These are phyloP conservation scores for Dendronephthya gigantea DNA, from an alignment of 64 coral and sea anemone species.

Conservation along the genomic window DNA sequence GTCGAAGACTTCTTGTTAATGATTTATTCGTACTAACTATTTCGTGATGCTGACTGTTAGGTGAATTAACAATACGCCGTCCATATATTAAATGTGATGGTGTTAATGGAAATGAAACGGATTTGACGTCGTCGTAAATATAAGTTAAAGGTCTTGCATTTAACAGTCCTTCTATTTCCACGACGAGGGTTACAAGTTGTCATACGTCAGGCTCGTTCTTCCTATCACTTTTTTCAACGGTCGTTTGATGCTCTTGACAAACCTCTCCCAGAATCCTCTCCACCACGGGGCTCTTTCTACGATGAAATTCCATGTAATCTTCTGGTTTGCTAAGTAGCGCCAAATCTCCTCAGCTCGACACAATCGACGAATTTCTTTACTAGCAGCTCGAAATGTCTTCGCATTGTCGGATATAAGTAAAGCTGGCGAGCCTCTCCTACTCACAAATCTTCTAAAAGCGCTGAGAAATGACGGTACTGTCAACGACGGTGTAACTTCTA, in stretches of 20 bases:
- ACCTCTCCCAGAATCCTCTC: neutral
- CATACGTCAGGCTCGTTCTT: neutral
- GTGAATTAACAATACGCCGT: neutral
- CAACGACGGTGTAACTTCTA: no score
- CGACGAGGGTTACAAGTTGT: neutral
- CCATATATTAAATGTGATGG: neutral
- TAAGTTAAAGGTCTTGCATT: neutral
- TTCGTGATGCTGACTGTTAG: conserved; percentile 12
- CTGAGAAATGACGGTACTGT: no score
- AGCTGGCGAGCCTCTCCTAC: no score
- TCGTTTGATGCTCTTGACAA: neutral
- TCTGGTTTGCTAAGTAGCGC: no score
- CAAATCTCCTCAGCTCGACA: no score
- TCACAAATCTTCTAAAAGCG: no score
- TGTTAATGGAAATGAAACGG: neutral
- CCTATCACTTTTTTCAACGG: neutral
- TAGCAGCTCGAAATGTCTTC: no score
- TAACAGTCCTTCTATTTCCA: neutral
- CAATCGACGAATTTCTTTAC: no score
- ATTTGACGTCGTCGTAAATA: neutral
- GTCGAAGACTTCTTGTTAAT: neutral
- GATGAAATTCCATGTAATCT: neutral
- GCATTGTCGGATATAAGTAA: no score
- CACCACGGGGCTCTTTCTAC: neutral
- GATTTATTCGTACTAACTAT: neutral